Evolutionary conservation across 1,140 invertebrate species (phyloP).

Genomic region (Drosophila cardini): DNA sequence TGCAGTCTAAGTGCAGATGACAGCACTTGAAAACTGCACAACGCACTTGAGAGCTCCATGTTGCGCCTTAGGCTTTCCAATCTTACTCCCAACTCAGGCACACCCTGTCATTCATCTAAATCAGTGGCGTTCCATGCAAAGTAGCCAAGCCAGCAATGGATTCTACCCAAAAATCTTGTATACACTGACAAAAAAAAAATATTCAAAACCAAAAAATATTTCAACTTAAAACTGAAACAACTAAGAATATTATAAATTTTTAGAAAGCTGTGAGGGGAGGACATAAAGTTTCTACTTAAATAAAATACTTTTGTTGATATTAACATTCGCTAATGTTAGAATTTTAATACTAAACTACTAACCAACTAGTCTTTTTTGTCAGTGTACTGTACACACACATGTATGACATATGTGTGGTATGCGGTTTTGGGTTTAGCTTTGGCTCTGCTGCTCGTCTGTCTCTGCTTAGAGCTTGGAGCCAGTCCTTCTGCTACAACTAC

Average conservation of each 20-base stretch:
- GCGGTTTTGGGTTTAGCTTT: conserved; percentile 25
- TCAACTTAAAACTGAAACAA: too few species aligned
- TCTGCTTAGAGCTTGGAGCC: not conserved
- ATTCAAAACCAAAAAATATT: too few species aligned
- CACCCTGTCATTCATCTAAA: conserved; percentile 54
- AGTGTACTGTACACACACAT: conserved; percentile 3
- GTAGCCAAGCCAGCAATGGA: conserved; percentile 23
- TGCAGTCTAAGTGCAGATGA: conserved; percentile 66
- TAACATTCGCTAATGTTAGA: too few species aligned
- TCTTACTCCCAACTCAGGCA: conserved; percentile 37
- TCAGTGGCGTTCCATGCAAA: conserved; percentile 35
- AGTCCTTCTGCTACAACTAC: not conserved
- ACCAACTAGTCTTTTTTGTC: too few species aligned
- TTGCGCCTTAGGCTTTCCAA: conserved; percentile 54
- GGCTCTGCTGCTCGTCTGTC: not conserved
- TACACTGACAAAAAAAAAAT: not conserved
- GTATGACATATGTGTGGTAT: conserved; percentile 25
- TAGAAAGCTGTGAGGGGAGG: too few species aligned
- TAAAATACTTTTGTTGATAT: too few species aligned
- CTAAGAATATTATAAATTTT: too few species aligned
- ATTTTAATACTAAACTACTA: too few species aligned
- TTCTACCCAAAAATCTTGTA: not conserved
- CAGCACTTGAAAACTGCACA: conserved; percentile 71
- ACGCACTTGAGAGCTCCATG: conserved; percentile 46
- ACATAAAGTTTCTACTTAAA: too few species aligned